Conservation (phyloP, 2,113 vertebrate genomes). For the Picathartes gymnocephalus region DNA sequence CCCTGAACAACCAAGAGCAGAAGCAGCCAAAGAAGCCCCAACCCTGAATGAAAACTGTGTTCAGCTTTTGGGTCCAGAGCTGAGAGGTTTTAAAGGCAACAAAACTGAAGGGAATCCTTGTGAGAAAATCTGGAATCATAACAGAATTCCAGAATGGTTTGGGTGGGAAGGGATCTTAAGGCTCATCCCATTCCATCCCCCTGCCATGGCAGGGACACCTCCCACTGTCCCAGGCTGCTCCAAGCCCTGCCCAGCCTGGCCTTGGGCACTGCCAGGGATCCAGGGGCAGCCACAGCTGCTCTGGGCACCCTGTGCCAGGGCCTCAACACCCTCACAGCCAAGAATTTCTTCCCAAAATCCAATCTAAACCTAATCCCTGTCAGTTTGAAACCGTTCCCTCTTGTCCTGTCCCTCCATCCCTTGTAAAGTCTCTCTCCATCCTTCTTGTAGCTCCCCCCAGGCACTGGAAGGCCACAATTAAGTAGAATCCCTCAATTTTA, state of each 20-base stretch:
- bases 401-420: not conserved
- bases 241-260: too few relatives aligned
- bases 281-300: not conserved
- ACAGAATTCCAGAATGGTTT: not conserved
- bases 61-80: not conserved
- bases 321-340: rapidly evolving
- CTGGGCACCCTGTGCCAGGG: not conserved
- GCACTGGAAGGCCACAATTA: not conserved
- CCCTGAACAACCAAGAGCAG: not conserved
- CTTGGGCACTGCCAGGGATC: not conserved
- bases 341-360: not conserved
- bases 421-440: not conserved
- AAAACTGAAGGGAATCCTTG: not conserved
- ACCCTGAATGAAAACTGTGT: not conserved
- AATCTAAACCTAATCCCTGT: rapidly evolving
- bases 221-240: not conserved
- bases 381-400: not conserved
- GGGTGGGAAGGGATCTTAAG: not conserved
- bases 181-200: rapidly evolving
- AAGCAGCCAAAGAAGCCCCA: not conserved
- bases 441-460: not conserved
- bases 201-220: not conserved
- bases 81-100: not conserved
- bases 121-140: not conserved
- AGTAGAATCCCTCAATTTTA: not conserved